Evolutionary conservation across 2,797 vertebrate species (phyloP).

Genomic region (Micromesistius poutassou): DNA sequence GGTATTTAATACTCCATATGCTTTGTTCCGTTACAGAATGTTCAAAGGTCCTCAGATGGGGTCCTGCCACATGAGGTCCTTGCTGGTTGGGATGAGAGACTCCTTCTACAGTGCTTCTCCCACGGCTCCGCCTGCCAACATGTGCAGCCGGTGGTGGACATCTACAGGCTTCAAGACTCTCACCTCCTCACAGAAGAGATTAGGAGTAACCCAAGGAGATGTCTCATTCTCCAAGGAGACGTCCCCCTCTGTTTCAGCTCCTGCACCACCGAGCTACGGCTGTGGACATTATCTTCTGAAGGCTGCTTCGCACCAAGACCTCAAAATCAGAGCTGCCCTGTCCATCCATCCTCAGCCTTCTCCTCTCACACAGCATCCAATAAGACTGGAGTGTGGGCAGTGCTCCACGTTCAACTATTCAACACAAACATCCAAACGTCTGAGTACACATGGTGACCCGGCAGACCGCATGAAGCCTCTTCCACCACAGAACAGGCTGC

Average conservation of each 20-base stretch:
- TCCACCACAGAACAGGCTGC: conserved; percentile 14
- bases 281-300: conserved; percentile 9
- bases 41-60: conserved; percentile 53
- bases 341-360: conserved; percentile 7
- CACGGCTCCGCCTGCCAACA: conserved; percentile 25
- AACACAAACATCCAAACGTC: conserved; percentile 19
- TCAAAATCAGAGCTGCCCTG: conserved; percentile 17
- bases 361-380: conserved; percentile 22
- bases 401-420: conserved; percentile 16
- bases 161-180: conserved; percentile 10
- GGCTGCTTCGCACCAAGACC: conserved; percentile 23
- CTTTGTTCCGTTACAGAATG: conserved; percentile 62
- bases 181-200: conserved; percentile 7
- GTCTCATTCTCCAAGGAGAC: conserved; percentile 18
- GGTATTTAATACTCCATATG: neutral
- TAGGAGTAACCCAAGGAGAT: neutral
- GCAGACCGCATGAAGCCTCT: conserved; percentile 6
- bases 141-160: conserved; percentile 21
- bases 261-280: conserved; percentile 6
- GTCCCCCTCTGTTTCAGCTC: neutral
- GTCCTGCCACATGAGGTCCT: conserved; percentile 40
- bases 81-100: conserved; percentile 43
- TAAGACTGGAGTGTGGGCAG: conserved; percentile 23
- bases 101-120: conserved; percentile 11
- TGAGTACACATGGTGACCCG: conserved; percentile 22